A percentile compares a stretch with the other conserved stretches of the same genome.
Evolutionary conservation across 2,113 vertebrate genomes (phyloP).

Genomic region (Seriola quinqueradiata): DNA sequence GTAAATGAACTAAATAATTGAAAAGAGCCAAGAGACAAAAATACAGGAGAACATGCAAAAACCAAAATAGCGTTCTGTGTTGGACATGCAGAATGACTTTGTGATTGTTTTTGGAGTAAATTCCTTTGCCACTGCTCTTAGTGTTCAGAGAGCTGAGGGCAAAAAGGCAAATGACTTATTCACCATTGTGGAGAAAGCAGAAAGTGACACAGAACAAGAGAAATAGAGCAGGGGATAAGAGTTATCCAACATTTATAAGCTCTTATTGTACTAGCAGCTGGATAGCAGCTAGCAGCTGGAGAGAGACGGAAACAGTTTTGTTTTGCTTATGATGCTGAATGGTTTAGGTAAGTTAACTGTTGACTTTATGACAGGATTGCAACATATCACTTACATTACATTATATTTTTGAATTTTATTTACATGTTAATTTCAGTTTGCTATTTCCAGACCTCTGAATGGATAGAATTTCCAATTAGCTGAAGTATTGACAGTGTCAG

Average conservation of each 20-base stretch:
- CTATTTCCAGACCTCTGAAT: background rate
- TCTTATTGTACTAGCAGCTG: constrained; percentile 29
- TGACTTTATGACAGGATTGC: background rate
- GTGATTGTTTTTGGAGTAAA: constrained; percentile 15
- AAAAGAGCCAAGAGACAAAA: background rate
- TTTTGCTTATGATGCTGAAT: constrained; percentile 16
- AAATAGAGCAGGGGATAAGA: constrained; percentile 23
- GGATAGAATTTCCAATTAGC: background rate
- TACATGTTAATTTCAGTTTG: background rate
- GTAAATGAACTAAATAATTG: background rate
- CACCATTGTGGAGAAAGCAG: constrained; percentile 25
- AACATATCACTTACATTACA: background rate
- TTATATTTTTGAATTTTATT: background rate
- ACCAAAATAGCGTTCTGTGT: too few species aligned
- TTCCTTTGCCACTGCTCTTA: background rate
- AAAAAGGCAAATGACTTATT: constrained; percentile 53
- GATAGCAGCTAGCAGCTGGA: constrained; percentile 15
- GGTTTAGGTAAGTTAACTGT: constrained; percentile 8
- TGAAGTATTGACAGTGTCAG: background rate
- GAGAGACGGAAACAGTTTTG: constrained; percentile 18
- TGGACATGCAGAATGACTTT: background rate
- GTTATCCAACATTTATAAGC: constrained; percentile 53
- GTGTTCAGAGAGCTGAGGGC: constrained; percentile 18
- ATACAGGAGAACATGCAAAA: background rate
- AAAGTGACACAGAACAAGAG: constrained; percentile 26